Evolutionary conservation across 2,113 vertebrate genomes (phyloP).

Genomic region (Onychostruthus taczanowskii): DNA sequence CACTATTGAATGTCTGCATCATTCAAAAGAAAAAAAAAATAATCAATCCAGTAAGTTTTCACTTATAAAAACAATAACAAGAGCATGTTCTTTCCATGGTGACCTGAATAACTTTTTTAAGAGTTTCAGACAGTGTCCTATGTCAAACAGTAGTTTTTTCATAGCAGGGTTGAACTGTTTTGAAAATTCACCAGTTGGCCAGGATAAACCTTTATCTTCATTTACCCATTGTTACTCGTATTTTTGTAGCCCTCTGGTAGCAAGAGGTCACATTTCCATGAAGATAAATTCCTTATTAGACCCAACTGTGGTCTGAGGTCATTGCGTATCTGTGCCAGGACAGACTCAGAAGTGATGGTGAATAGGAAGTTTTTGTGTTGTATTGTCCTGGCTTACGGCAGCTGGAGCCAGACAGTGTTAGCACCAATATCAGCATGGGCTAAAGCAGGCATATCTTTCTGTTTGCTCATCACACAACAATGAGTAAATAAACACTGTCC

Average conservation of each 20-base stretch:
- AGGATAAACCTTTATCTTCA: conserved; percentile 72
- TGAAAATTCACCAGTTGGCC: conserved; percentile 59
- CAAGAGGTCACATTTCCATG: conserved; percentile 72
- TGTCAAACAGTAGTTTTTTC: conserved; percentile 48
- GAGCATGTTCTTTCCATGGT: background rate
- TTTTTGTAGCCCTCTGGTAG: conserved; percentile 67
- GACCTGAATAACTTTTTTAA: conserved; percentile 15
- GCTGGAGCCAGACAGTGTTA: conserved; percentile 83
- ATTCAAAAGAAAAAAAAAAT: background rate
- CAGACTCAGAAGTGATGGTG: conserved; percentile 72
- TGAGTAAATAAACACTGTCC: conserved; percentile 85
- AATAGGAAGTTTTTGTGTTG: conserved; percentile 90
- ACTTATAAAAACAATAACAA: background rate
- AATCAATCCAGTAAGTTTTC: background rate
- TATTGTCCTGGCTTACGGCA: conserved; percentile 76
- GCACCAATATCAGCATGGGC: conserved; percentile 75
- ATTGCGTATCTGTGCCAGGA: conserved; percentile 71
- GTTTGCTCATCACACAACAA: conserved; percentile 83
- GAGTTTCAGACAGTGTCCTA: background rate
- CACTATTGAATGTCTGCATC: background rate
- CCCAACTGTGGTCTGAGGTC: conserved; percentile 71
- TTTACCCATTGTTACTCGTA: conserved; percentile 64
- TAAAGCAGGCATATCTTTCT: conserved; percentile 82
- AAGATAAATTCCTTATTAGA: conserved; percentile 76
- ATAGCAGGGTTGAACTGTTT: conserved; percentile 36